Base-by-base conservation (phyloP, 2,888 invertebrate species). In the Papilio gigon region DNA sequence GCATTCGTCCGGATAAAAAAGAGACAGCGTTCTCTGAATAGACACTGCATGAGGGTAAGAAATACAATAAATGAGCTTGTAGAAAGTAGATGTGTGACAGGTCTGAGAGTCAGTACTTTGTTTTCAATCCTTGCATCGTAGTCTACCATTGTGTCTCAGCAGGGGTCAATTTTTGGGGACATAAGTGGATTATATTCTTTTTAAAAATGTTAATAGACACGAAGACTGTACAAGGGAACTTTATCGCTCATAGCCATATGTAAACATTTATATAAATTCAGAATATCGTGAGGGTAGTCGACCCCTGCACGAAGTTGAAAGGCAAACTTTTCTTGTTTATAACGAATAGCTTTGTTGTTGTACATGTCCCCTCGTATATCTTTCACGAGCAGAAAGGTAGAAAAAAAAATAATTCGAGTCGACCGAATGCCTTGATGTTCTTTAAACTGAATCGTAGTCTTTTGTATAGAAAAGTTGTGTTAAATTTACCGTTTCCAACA, bases 321-420 rank as follows among this genome's bases (percentile, higher is more conserved):
- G 65, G 33, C 58, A 60, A 66, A 60, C 47, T 66, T 66, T 66
- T 33, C 66, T 35, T 66, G 59, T 60, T 59, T 60, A 60, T 60
- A 66, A 66, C 66, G 66, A 66, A 66, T 66, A 47, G 47, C 66
- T 66, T 66, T 66, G 65, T 65, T 65, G 59, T 65, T 27, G 40
- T 9, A 27, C 59, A 35, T 66, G 35, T 35, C 47, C 59, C 66
- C 66, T 66, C 65, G 44, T 33, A 33, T 33, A 14, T 35, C 42
- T 44, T 17, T 66, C 59, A 47, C 27, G 20, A 47, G 25, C 20
- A 60, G 58, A 60, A 47, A 60, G 59, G 6, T 56, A 56, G n/a
- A 56, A 56, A 56, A 50, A 50, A 53, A 56, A 56, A 27, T 8
- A 14, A 53, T 47, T 47, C 12, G 1, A 25, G 25, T 22, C 25